Base-by-base conservation (phyloP, 2,113 vertebrate genomes). In the Recurvirostra avosetta region DNA sequence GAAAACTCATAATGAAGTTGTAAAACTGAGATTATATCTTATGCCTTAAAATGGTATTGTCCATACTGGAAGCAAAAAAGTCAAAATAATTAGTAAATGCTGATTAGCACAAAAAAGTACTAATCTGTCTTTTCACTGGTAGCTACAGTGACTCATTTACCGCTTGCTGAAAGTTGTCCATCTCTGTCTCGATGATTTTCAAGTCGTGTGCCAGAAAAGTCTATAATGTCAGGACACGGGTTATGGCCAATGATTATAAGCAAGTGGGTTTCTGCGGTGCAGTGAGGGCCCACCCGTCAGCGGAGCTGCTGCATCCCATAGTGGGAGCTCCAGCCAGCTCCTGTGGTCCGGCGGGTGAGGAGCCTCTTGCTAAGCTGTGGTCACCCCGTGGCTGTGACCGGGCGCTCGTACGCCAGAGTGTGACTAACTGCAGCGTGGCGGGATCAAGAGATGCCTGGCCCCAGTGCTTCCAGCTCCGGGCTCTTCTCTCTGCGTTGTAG, bases 21-120 rank as follows among this genome's bases (percentile, higher is more conserved):
- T 82, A 90, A 97, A 96, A 91, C 34, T 50, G 89, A 90, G 52
- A 90, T 85, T 88, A 18, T 56, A 94, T 81, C 27, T 43, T 49
- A 9, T 94, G 40, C 65, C 34, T 63, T 94, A 32, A 85, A 71
- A 66, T 63, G 34, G 6, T 34, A 25, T 70, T 65, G 70, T 74
- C 62, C 25, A 47, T 53, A 38, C 38, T 18, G 45, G 88, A 76
- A 75, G 43, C 22, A 96, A 96, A 82, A 61, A 63, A 45, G n/a
- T 47, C 10, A 71, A 85, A 93, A 41, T 82, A 72, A 49, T 75
- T 43, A 91, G 56, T 77, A 81, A 47, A 85, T 77, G 30, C n/a
- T 29, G 56, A 86, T 85, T 92, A 94, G 94, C 32, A 71, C 18
- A 75, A 67, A 84, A 95, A 74, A 3, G 15, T 38, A 43, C 49